A percentile compares a stretch with the other conserved stretches of the same genome.
These are phyloP conservation scores for Carduelis carduelis DNA, from an alignment of 2,797 vertebrate genomes.

Conservation along the genomic window DNA sequence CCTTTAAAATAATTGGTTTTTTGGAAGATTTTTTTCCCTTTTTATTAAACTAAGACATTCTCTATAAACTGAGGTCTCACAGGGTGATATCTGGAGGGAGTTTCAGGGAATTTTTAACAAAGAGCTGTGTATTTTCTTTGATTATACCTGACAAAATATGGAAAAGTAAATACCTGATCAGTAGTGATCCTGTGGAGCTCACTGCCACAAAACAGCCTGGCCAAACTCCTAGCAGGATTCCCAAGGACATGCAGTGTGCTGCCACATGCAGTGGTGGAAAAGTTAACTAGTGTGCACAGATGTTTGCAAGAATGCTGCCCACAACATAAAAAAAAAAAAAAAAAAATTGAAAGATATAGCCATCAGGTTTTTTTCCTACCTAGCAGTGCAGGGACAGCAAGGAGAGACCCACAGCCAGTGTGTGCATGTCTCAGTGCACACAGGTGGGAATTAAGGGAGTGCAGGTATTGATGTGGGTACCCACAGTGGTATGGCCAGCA, in stretches of 20 bases:
- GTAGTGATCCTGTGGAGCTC: background rate
- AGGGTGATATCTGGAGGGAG: background rate
- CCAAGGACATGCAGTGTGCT: background rate
- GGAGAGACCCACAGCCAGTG: accelerated
- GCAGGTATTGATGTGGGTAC: background rate
- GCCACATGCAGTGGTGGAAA: background rate
- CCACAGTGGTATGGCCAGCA: accelerated
- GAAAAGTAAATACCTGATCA: background rate
- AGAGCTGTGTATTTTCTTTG: background rate
- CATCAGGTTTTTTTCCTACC: background rate
- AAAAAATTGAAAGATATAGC: background rate
- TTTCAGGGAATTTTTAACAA: background rate
- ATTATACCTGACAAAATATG: background rate
- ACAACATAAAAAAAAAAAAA: background rate
- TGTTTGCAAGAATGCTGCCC: background rate
- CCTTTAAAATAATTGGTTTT: accelerated
- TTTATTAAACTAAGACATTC: background rate
- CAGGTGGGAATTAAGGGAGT: background rate
- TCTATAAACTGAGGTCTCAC: background rate
- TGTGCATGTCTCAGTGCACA: accelerated
- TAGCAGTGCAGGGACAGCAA: accelerated
- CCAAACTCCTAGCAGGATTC: background rate
- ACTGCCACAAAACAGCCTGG: background rate
- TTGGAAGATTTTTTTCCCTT: accelerated
- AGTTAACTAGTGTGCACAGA: accelerated